Percentiles rank a stretch among this genome's conserved stretches.
These are phyloP conservation scores for Esox lucius DNA, from an alignment of 2,797 vertebrate genomes.

Conservation along the genomic window DNA sequence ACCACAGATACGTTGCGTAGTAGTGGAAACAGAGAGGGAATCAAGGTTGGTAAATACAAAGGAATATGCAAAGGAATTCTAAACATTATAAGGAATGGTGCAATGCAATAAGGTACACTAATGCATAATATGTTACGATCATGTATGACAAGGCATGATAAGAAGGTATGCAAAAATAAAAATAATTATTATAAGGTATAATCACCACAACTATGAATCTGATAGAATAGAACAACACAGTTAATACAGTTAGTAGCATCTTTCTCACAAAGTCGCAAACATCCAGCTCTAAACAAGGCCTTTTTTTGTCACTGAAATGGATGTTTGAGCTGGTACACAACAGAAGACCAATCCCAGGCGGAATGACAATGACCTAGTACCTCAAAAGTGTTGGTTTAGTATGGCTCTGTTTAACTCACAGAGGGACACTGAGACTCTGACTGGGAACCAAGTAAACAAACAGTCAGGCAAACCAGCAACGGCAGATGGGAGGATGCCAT, in stretches of 20 bases:
- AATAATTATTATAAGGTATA: no score
- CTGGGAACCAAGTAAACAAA: conserved; percentile 67
- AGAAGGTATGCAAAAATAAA: no score
- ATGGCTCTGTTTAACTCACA: conserved; percentile 53
- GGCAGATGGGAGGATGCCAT: conserved; percentile 57
- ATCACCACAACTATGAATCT: no score
- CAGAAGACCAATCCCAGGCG: conserved; percentile 10
- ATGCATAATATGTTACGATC: no score
- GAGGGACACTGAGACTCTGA: conserved; percentile 59
- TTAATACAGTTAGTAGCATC: neutral
- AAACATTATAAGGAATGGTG: no score
- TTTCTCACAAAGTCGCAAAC: conserved; percentile 18
- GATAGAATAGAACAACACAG: neutral
- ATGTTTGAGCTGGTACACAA: conserved; percentile 45
- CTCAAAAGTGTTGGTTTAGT: conserved; percentile 55
- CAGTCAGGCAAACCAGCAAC: conserved; percentile 43
- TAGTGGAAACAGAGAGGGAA: neutral
- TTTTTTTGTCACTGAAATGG: conserved; percentile 39
- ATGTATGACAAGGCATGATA: no score
- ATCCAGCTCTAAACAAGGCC: conserved; percentile 34
- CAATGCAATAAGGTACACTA: no score
- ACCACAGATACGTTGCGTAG: neutral
- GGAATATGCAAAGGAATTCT: neutral
- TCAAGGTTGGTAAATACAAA: neutral
- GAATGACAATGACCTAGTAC: conserved; percentile 49